These are phyloP conservation scores for Scolanthus callimorphus DNA, from an alignment of 92 coral and sea anemone species.

Conservation along the genomic window DNA sequence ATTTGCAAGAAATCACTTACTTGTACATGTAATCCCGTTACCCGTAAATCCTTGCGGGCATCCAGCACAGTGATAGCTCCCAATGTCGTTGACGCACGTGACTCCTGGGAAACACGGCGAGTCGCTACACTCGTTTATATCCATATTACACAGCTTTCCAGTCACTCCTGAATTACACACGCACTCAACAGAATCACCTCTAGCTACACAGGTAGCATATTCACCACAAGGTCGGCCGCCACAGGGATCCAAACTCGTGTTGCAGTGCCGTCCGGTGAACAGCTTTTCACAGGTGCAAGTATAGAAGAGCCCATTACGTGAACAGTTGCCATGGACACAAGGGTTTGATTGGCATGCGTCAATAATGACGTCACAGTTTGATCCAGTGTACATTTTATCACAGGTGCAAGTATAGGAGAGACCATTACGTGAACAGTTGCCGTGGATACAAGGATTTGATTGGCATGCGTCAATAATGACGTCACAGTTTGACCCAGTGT, in stretches of 20 bases:
- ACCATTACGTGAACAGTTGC: conserved; percentile 40
- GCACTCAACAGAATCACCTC: conserved; percentile 32
- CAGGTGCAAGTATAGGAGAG: conserved; percentile 58
- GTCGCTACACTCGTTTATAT: conserved; percentile 40
- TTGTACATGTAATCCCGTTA: conserved; percentile 67
- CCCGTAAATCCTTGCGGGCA: conserved; percentile 82
- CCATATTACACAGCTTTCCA: conserved; percentile 43
- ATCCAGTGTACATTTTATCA: conserved; percentile 46
- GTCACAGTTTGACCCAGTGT: conserved; percentile 51
- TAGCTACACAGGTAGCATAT: conserved; percentile 42
- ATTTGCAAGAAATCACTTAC: no score
- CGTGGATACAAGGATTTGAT: conserved; percentile 58
- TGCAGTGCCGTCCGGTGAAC: conserved; percentile 66
- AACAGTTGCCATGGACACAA: conserved; percentile 64
- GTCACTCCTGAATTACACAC: conserved; percentile 55
- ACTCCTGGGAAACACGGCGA: conserved; percentile 42
- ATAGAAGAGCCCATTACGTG: conserved; percentile 15
- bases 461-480: conserved; percentile 51
- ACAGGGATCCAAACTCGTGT: conserved; percentile 61
- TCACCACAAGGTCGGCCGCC: conserved; percentile 43
- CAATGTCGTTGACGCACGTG: conserved; percentile 35
- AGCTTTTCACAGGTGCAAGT: conserved; percentile 59
- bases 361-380: conserved; percentile 37
- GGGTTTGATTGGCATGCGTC: conserved; percentile 44
- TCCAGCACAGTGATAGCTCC: conserved; percentile 60